phyloP scores from a whole-genome alignment of 2,113 vertebrate species.

The Zosterops hypoxanthus region DNA sequence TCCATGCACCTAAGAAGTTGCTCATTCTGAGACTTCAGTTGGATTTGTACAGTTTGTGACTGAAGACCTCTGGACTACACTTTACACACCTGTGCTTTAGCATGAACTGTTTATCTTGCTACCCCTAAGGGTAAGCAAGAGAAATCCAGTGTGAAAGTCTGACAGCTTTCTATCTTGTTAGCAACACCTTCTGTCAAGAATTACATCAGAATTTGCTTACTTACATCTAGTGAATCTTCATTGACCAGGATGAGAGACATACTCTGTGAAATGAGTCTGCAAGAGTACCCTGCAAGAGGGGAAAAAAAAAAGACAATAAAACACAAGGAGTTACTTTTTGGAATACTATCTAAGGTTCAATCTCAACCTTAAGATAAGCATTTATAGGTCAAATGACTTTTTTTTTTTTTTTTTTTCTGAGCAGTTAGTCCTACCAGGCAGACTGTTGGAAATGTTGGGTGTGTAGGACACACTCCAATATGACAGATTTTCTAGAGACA shows the following conservation, averaged over 20 bases:
- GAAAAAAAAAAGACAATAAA: background rate
- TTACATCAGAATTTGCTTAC: constrained; percentile 59
- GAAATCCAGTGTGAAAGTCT: background rate
- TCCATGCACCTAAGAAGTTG: background rate
- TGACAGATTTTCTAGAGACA: background rate
- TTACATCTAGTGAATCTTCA: constrained; percentile 96
- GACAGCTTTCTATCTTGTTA: background rate
- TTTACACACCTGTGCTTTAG: background rate
- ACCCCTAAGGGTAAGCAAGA: background rate
- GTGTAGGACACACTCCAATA: background rate
- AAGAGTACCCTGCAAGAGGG: constrained; percentile 88
- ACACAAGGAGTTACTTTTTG: background rate
- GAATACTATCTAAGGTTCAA: background rate
- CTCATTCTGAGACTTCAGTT: background rate
- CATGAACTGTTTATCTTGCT: background rate
- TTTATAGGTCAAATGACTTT: background rate
- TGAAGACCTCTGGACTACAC: background rate
- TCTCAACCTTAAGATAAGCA: background rate
- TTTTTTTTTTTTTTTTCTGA: background rate
- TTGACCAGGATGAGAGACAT: constrained; percentile 98
- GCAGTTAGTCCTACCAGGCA: background rate
- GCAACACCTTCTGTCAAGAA: background rate
- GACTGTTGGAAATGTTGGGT: background rate
- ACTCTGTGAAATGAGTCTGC: constrained; percentile 90
- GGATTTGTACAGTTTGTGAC: background rate